Evolutionary conservation across 30 jellyfish, hydroid and myxozoan genomes (phyloP).

Genomic region (Sanderia malayensis): DNA sequence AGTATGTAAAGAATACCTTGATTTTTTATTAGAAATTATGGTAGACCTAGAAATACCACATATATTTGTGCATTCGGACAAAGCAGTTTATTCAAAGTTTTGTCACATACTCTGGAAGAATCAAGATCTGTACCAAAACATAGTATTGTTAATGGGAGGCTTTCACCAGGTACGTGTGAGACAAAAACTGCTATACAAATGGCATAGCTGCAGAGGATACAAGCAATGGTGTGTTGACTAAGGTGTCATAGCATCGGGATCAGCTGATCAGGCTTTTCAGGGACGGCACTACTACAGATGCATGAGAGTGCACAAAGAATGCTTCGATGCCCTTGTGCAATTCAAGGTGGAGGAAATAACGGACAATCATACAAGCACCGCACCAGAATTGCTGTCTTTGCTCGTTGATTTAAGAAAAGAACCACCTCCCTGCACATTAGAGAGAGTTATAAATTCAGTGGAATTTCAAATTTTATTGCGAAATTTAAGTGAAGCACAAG

Average conservation of each 20-base stretch:
- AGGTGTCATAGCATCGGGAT: conserved; percentile 22
- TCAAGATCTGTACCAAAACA: no score
- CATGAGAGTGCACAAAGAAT: conserved; percentile 10
- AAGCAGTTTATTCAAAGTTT: no score
- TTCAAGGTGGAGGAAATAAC: conserved; percentile 14
- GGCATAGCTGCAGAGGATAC: conserved; percentile 49
- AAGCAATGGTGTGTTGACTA: conserved; percentile 52
- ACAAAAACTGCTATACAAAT: conserved; percentile 22
- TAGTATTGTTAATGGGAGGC: no score
- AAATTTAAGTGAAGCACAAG: neutral
- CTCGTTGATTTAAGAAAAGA: conserved; percentile 9
- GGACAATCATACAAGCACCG: neutral
- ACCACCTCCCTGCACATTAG: conserved; percentile 11
- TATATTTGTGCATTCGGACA: no score
- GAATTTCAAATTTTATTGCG: neutral
- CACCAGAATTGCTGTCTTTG: neutral
- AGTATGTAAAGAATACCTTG: no score
- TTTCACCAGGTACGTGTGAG: no score
- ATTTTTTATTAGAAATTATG: no score
- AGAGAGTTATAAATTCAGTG: conserved; percentile 8
- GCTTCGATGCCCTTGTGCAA: conserved; percentile 40
- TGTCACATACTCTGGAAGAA: no score
- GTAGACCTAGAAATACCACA: no score
- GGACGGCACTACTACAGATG: conserved; percentile 38
- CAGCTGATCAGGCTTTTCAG: conserved; percentile 30